Evolutionary conservation across 30 jellyfish, hydroid and myxozoan genomes (phyloP).

Genomic region (Mastigias papua): DNA sequence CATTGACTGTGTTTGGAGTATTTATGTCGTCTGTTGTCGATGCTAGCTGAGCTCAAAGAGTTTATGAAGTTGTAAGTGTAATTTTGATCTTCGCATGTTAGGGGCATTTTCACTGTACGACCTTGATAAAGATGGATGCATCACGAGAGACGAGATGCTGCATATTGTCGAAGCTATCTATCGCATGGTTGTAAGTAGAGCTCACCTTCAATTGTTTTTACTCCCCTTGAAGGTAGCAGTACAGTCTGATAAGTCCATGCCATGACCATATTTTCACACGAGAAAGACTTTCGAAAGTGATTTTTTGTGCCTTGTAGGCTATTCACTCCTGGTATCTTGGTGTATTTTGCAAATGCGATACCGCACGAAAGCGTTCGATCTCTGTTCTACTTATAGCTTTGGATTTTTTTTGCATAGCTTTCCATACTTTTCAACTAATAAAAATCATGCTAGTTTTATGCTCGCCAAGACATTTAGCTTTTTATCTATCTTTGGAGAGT

Average conservation of each 20-base stretch:
- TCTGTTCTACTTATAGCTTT: too few relatives aligned
- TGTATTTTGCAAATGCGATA: too few relatives aligned
- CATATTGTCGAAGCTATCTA: constrained; percentile 97
- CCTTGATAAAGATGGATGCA: constrained; percentile 95
- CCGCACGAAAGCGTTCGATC: too few relatives aligned
- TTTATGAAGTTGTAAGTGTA: neutral
- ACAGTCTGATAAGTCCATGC: neutral
- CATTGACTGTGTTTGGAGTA: too few relatives aligned
- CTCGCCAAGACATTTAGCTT: too few relatives aligned
- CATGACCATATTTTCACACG: too few relatives aligned
- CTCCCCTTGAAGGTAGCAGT: neutral
- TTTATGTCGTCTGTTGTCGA: too few relatives aligned
- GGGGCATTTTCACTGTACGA: constrained; percentile 99
- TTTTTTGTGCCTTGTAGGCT: too few relatives aligned
- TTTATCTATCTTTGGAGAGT: too few relatives aligned
- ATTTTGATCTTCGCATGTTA: neutral
- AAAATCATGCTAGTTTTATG: neutral
- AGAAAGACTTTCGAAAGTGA: too few relatives aligned
- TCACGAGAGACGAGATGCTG: constrained; percentile 97
- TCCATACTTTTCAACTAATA: neutral
- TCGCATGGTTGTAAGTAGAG: constrained; percentile 93
- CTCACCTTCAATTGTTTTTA: neutral
- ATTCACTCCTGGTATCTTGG: too few relatives aligned
- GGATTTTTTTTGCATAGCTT: neutral
- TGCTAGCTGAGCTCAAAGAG: neutral